phyloP scores from a whole-genome alignment of 2,888 invertebrate genomes.

The Pollenia angustigena region DNA sequence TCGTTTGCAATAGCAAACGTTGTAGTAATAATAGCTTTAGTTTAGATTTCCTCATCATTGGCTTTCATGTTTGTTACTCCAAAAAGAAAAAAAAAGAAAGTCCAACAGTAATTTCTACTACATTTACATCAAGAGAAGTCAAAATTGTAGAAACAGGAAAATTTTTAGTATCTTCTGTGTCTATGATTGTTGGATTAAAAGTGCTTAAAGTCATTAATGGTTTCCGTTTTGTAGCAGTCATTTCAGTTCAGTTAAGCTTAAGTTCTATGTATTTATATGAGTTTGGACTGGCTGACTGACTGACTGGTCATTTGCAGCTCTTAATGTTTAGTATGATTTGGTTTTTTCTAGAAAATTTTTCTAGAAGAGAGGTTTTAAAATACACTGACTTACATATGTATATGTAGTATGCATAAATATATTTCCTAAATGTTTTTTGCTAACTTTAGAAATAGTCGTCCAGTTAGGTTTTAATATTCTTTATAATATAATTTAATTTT shows the following conservation, averaged over 20 bases:
- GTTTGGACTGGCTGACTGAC: constrained; percentile 7
- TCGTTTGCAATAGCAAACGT: constrained; percentile 32
- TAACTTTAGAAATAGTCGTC: background rate
- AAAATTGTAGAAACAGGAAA: background rate
- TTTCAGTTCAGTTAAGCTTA: constrained; percentile 44
- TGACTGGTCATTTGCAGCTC: constrained; percentile 62
- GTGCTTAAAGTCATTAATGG: constrained; percentile 74
- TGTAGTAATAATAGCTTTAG: constrained; percentile 57
- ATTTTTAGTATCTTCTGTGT: constrained; percentile 37
- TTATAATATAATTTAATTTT: constrained; percentile 39
- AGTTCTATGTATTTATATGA: background rate
- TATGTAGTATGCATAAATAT: constrained; percentile 10
- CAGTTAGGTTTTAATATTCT: constrained; percentile 11
- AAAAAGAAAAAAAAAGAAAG: constrained; percentile 2
- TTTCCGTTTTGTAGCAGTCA: constrained; percentile 66
- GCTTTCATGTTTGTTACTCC: constrained; percentile 48
- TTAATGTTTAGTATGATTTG: constrained; percentile 18
- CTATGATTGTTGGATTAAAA: constrained; percentile 72
- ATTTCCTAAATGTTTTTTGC: background rate
- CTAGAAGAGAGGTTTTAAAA: background rate
- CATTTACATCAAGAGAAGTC: background rate
- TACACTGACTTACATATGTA: background rate
- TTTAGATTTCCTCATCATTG: constrained; percentile 70
- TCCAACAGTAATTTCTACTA: background rate
- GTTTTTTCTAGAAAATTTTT: constrained; percentile 8